Evolutionary conservation across 2,888 invertebrate species (phyloP), one percentile per base, ranked within the genome.

Genomic region (Antheraea yamamai): DNA sequence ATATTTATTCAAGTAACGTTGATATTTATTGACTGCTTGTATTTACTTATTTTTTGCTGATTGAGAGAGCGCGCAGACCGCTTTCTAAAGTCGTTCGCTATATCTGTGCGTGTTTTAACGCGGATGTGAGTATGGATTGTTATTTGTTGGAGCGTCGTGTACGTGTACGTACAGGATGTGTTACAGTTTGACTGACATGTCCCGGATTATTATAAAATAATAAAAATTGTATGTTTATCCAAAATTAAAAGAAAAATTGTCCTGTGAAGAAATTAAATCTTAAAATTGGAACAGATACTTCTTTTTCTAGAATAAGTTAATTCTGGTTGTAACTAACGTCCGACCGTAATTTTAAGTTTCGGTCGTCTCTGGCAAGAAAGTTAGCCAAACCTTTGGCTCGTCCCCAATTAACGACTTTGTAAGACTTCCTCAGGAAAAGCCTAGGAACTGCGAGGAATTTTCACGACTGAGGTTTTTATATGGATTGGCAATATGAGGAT

Each of bases 1-100:
- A 16, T 39, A 47, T 74, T 74, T 71, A 61, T 18, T 74, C n/a
- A 58, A 26, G 8, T 30, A 4, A 30, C 14, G 64, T 30, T 66
- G 16, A 10, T 47, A 47, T 7, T 66, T 30, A 26, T 30, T 26
- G 64, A 30, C 16, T 6, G 30, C n/a, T 61, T 61, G 12, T 61
- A 88, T 88, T 91, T 91, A 86, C 79, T 76, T 81, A 79, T 84
- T 90, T 91, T 90, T 87, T 83, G 84, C 83, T 81, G 81, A 81
- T 85, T 85, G 84, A 78, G 83, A 86, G 90, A 87, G 87, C 89
- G 86, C 84, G 90, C 90, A 84, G 84, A 86, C 89, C 90, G 93
- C 94, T 94, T 94, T 94, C 94, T 94, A 94, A 91, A 87, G 87
- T 87, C 85, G 84, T 83, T 86, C 87, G 84, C 84, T 77, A 78